These are phyloP conservation scores for Proteles cristata DNA, from an alignment of 2,113 vertebrate species.

Conservation along the genomic window DNA sequence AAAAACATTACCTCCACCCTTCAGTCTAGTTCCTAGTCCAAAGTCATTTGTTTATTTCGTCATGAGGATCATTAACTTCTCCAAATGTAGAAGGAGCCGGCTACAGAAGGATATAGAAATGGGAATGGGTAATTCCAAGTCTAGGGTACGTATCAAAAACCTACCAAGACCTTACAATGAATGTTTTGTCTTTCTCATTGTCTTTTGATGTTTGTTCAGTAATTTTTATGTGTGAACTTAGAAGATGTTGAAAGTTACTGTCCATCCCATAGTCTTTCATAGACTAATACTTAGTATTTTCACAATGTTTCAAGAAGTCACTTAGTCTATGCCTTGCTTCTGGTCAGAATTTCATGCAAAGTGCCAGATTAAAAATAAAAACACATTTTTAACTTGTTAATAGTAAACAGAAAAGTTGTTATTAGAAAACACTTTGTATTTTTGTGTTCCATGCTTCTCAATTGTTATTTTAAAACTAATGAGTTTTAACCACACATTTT, in stretches of 20 bases:
- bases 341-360: slow-evolving; percentile 28
- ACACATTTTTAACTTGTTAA: neutral
- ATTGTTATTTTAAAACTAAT: neutral
- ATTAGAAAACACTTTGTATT: neutral
- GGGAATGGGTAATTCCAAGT: slow-evolving; percentile 92
- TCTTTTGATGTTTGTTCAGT: slow-evolving; percentile 31
- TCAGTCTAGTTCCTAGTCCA: slow-evolving; percentile 93
- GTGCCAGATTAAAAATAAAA: neutral
- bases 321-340: slow-evolving; percentile 33
- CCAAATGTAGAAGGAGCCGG: slow-evolving; percentile 88
- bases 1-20: slow-evolving; percentile 93
- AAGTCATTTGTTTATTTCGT: slow-evolving; percentile 92
- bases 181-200: neutral
- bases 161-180: neutral
- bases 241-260: neutral
- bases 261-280: neutral
- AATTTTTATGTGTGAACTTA: slow-evolving; percentile 21
- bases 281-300: slow-evolving; percentile 51
- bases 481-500: neutral
- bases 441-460: neutral
- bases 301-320: slow-evolving; percentile 3
- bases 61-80: slow-evolving; percentile 87
- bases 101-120: slow-evolving; percentile 91
- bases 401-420: neutral
- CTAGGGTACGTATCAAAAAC: slow-evolving; percentile 86